A percentile compares a stretch with the other conserved stretches of the same genome.
These are phyloP conservation scores for Anabacerthia variegaticeps DNA, from an alignment of 2,797 vertebrate genomes.

Conservation along the genomic window DNA sequence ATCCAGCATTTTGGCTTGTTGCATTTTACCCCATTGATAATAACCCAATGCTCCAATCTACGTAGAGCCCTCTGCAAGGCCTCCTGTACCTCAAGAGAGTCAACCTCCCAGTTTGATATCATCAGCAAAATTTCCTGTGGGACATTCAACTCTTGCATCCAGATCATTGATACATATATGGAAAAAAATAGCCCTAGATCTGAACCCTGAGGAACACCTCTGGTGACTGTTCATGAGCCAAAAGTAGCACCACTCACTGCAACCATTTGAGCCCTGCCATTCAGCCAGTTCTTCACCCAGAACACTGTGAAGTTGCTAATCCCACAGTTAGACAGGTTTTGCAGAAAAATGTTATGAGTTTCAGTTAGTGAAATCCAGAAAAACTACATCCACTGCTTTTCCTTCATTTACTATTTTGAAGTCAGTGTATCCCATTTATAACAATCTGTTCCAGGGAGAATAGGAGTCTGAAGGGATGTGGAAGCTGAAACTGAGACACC, in stretches of 20 bases:
- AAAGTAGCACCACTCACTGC: neutral
- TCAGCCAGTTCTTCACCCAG: neutral
- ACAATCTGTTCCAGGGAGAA: no score
- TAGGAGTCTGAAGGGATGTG: no score
- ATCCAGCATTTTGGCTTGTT: neutral
- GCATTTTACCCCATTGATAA: neutral
- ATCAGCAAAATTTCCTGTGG: neutral
- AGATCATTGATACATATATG: neutral
- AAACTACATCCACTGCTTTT: neutral
- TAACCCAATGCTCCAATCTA: neutral
- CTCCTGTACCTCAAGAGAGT: neutral
- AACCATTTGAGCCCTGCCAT: neutral
- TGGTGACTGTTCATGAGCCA: neutral
- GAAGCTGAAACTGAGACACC: no score
- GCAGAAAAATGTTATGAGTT: neutral
- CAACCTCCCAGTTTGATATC: neutral
- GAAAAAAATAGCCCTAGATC: neutral
- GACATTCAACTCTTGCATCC: neutral
- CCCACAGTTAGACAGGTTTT: neutral
- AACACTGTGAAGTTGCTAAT: fast-evolving
- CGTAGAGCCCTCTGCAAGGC: neutral
- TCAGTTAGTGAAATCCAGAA: neutral
- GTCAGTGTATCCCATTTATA: neutral
- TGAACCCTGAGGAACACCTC: neutral
- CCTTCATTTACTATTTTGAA: neutral